Percentiles rank a stretch among this genome's conserved stretches.
Evolutionary conservation across 2,797 vertebrate species (phyloP).

Genomic region (Novumbra hubbsi): DNA sequence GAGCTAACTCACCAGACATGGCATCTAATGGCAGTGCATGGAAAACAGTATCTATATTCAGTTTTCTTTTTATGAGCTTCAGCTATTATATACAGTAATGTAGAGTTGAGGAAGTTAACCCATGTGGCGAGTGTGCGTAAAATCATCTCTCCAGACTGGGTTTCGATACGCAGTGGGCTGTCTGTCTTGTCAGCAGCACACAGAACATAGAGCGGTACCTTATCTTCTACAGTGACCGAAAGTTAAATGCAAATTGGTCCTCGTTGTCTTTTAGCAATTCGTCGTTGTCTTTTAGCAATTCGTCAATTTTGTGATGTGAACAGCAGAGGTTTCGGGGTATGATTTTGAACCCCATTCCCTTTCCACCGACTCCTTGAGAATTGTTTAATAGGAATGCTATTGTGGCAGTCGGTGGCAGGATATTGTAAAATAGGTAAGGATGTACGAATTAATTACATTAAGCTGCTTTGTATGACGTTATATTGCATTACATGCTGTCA

Average conservation of each 20-base stretch:
- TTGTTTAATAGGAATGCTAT: constrained; percentile 56
- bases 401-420: constrained; percentile 50
- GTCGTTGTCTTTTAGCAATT: constrained; percentile 21
- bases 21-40: neutral
- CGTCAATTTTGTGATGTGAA: constrained; percentile 45
- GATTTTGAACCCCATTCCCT: constrained; percentile 27
- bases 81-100: neutral
- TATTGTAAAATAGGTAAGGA: constrained; percentile 61
- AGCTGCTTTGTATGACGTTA: neutral
- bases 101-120: neutral
- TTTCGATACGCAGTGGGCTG: neutral
- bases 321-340: constrained; percentile 30
- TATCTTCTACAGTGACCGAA: constrained; percentile 37
- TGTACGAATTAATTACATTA: neutral
- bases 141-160: constrained; percentile 43
- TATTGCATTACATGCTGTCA: neutral
- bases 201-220: constrained; percentile 30
- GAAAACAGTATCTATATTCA: neutral
- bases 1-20: neutral
- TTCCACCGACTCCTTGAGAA: constrained; percentile 39
- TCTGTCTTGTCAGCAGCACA: constrained; percentile 13
- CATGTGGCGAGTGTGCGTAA: constrained; percentile 58
- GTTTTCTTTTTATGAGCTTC: neutral
- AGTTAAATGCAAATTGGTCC: constrained; percentile 21
- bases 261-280: constrained; percentile 16